phyloP scores from a whole-genome alignment of 1,140 invertebrate species.

The Temnothorax longispinosus region DNA sequence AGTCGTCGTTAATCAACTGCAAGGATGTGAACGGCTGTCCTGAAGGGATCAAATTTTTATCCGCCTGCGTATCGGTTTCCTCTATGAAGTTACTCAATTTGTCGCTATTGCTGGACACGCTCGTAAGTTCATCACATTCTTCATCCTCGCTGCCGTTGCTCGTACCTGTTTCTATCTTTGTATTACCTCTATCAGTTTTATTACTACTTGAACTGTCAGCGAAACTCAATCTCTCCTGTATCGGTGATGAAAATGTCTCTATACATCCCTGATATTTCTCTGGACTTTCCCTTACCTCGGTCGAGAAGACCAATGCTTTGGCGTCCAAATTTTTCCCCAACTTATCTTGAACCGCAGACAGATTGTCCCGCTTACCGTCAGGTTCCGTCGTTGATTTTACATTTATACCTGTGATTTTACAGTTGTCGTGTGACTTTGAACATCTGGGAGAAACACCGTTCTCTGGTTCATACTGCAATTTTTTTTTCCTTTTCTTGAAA shows the following conservation, averaged over 20 bases:
- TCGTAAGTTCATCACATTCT: neutral
- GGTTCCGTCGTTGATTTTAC: neutral
- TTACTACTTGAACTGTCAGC: slow-evolving; percentile 1
- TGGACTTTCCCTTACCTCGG: neutral
- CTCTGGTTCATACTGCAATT: neutral
- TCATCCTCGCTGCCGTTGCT: slow-evolving; percentile 3
- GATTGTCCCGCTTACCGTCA: neutral
- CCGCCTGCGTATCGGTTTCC: slow-evolving; percentile 64
- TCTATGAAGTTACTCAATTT: slow-evolving; percentile 72
- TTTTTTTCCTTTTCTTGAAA: slow-evolving; percentile 25
- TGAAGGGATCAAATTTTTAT: neutral
- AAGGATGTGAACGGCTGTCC: neutral
- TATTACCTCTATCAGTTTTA: neutral
- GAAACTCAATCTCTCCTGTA: neutral
- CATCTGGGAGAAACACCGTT: neutral
- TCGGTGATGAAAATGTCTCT: neutral
- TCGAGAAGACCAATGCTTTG: neutral
- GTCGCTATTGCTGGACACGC: slow-evolving; percentile 47
- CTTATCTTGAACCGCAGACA: neutral
- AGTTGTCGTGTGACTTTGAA: neutral
- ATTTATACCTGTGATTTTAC: neutral
- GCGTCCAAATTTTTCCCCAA: neutral
- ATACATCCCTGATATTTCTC: neutral
- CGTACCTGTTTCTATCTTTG: slow-evolving; percentile 41
- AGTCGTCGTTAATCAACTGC: slow-evolving; percentile 42